Conservation (phyloP, 2,888 invertebrate species). For the Trileptium ribeirensis region DNA sequence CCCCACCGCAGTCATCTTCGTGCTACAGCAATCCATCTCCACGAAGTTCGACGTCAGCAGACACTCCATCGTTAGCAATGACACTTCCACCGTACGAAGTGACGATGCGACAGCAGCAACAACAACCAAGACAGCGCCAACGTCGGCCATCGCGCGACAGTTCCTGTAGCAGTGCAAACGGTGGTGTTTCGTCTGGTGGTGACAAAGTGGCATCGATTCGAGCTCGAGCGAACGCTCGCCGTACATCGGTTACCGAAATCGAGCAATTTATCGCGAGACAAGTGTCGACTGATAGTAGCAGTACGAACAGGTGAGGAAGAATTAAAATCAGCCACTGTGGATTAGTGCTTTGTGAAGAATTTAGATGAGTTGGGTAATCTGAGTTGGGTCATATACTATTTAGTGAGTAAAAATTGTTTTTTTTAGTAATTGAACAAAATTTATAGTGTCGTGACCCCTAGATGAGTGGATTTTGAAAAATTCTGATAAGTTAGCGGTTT, state of each 20-base stretch:
- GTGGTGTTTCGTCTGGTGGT: too few relatives aligned
- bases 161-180: too few relatives aligned
- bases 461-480: too few relatives aligned
- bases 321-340: too few relatives aligned
- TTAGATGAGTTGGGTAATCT: too few relatives aligned
- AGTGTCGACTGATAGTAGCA: conserved; percentile 49
- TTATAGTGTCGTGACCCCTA: too few relatives aligned
- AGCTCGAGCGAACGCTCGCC: conserved; percentile 68
- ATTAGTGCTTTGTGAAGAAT: too few relatives aligned
- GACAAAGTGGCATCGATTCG: conserved; percentile 68
- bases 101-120: conserved; percentile 38
- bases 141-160: conserved; percentile 34
- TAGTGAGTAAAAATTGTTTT: too few relatives aligned
- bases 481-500: too few relatives aligned
- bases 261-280: conserved; percentile 86
- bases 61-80: background rate
- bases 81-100: background rate
- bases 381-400: too few relatives aligned
- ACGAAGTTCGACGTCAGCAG: background rate
- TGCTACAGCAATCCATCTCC: background rate
- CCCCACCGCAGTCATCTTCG: background rate
- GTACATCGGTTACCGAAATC: conserved; percentile 81
- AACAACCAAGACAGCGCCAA: conserved; percentile 22
- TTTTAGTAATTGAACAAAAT: too few relatives aligned
- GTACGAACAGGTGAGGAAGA: conserved; percentile 60